phyloP scores from a whole-genome alignment of 2,888 invertebrate genomes.

The Cactoblastis cactorum region DNA sequence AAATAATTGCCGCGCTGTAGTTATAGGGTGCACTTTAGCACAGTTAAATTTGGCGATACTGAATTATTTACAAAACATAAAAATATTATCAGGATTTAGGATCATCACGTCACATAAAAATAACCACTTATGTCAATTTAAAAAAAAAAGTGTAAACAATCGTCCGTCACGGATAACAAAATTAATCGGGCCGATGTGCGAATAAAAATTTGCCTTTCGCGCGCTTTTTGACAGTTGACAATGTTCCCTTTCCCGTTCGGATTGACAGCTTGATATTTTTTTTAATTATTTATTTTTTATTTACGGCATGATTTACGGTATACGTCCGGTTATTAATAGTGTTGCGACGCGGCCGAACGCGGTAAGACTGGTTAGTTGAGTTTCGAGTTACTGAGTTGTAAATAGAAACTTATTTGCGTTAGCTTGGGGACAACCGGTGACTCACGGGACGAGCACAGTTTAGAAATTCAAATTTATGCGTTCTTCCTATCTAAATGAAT shows the following conservation, averaged over 20 bases:
- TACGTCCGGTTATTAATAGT: constrained; percentile 19
- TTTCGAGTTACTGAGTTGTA: constrained; percentile 28
- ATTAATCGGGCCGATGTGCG: not conserved
- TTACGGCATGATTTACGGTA: constrained; percentile 7
- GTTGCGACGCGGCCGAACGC: constrained; percentile 22
- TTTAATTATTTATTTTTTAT: not conserved
- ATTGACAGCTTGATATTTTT: constrained; percentile 10
- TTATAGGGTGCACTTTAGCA: too few species aligned
- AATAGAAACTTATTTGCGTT: constrained; percentile 27
- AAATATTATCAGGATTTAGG: too few species aligned
- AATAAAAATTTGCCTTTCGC: not conserved
- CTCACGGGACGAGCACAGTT: constrained; percentile 14
- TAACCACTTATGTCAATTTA: too few species aligned
- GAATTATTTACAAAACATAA: too few species aligned
- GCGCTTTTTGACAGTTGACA: constrained; percentile 21
- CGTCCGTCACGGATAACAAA: not conserved
- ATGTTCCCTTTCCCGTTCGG: constrained; percentile 14
- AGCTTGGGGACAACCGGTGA: constrained; percentile 17
- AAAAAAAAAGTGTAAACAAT: too few species aligned
- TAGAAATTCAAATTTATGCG: not conserved
- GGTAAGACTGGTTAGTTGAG: constrained; percentile 22
- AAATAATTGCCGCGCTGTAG: too few species aligned
- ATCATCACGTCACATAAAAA: too few species aligned
- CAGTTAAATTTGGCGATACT: too few species aligned
- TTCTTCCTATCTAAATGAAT: not conserved